Percentiles rank a stretch among this genome's conserved stretches.
Conservation (phyloP, 92 coral and sea anemone genomes). For the Zoanthus sociatus region DNA sequence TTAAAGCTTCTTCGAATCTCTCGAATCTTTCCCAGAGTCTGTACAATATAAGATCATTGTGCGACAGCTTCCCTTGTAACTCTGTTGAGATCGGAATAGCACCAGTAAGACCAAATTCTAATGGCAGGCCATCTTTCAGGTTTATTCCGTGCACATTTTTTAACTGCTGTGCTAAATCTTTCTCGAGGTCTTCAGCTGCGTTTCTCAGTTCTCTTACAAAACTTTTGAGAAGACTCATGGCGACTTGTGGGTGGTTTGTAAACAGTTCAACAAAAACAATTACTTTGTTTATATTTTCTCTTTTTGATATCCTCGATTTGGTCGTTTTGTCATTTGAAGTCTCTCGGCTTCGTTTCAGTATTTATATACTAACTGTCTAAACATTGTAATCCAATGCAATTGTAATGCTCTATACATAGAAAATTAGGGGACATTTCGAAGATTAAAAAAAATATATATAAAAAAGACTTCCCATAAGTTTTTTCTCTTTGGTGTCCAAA, state of each 20-base stretch:
- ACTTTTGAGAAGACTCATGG: not conserved
- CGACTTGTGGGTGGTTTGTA: not conserved
- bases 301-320: not conserved
- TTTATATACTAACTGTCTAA: not conserved
- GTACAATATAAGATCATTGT: not conserved
- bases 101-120: slow-evolving; percentile 11
- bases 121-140: not conserved
- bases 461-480: too few relatives aligned
- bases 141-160: not conserved
- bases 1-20: slow-evolving; percentile 12
- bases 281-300: not conserved
- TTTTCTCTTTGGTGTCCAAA: not conserved
- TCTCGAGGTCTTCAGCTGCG: not conserved
- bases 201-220: not conserved
- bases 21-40: slow-evolving; percentile 5
- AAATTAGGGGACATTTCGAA: not conserved
- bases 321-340: not conserved
- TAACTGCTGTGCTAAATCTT: not conserved
- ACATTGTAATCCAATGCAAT: not conserved
- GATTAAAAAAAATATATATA: not conserved
- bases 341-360: not conserved
- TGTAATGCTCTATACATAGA: not conserved
- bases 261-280: not conserved
- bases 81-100: not conserved
- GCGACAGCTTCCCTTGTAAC: not conserved